phyloP scores from a whole-genome alignment of 2,888 invertebrate species.

The Leptinotarsa haldemani region DNA sequence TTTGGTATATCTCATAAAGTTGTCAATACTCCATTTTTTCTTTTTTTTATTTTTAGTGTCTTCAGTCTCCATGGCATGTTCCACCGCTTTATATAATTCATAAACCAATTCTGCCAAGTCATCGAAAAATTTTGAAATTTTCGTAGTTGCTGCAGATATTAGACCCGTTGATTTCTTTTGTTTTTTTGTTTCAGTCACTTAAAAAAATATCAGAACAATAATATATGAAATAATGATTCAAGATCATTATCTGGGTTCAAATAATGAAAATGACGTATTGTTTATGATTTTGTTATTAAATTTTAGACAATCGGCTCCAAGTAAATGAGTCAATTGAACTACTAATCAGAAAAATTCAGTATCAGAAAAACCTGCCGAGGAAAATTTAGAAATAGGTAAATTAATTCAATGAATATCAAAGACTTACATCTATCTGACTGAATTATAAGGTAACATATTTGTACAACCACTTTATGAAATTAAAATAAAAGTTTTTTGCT shows the following conservation, averaged over 20 bases:
- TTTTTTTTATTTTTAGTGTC: background rate
- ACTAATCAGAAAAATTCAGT: too few species aligned
- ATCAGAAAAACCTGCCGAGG: too few species aligned
- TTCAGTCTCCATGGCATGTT: background rate
- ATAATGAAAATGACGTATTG: background rate
- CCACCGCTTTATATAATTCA: slow-evolving; percentile 9
- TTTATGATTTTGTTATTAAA: too few species aligned
- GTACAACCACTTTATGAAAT: too few species aligned
- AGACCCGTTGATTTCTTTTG: slow-evolving; percentile 32
- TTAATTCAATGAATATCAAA: too few species aligned
- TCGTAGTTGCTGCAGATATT: slow-evolving; percentile 14
- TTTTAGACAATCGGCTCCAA: too few species aligned
- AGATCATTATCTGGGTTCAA: background rate
- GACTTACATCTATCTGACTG: too few species aligned
- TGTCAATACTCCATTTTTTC: background rate
- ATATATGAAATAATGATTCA: background rate
- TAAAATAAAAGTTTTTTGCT: too few species aligned
- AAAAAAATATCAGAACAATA: background rate
- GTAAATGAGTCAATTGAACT: too few species aligned
- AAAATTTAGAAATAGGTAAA: too few species aligned
- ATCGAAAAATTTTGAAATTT: slow-evolving; percentile 36
- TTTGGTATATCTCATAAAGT: background rate
- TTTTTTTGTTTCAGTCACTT: slow-evolving; percentile 40
- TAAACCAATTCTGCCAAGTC: slow-evolving; percentile 40
- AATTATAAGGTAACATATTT: too few species aligned